Base-by-base conservation (phyloP, 2,113 vertebrate species). In the Megaceryle maxima region DNA sequence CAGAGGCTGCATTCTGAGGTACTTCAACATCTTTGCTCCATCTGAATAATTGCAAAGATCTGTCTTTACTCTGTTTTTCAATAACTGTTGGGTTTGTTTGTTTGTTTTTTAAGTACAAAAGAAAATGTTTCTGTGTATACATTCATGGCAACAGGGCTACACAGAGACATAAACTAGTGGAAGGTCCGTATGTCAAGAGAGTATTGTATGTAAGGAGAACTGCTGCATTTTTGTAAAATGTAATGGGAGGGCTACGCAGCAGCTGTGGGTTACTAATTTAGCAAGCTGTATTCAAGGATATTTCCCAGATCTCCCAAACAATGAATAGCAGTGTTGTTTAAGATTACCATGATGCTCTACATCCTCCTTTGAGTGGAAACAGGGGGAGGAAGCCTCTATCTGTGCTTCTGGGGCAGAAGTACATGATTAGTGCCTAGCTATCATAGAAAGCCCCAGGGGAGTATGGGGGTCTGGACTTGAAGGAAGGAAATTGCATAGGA, bases 401-500 rank as follows among this genome's bases (percentile, higher is more conserved):
- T 96, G 46, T 75, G 80, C 84, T 96, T 96, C 87, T 90, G 91
- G 87, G 84, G 93, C 96, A 96, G 95, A 94, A 98, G 93, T 96
- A 80, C 83, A 85, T 80, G 96, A 94, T 97, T 98, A 97, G 96
- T 97, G 96, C 97, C 87, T 92, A 82, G 94, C 93, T 95, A 96
- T 98, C 96, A 92, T 95, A 95, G 87, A 46, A 93, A 97, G 83
- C 92, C 98, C 95, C 97, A 46, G 53, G 97, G 96, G 96, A 97
- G 88, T 67, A 53, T 62, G 74, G 92, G 86, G 90, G 91, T 97
- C 92, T 84, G 96, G 95, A 66, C 53, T 91, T 94, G 96, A 96
- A 98, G 97, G 97, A 94, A 98, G 98, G 98, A 98, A 98, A 96
- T 96, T 82, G 83, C 96, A 95, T 75, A 96, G 97, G 91, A 98